phyloP scores from a whole-genome alignment of 2,888 invertebrate genomes.

The Chaitophorus viminalis region DNA sequence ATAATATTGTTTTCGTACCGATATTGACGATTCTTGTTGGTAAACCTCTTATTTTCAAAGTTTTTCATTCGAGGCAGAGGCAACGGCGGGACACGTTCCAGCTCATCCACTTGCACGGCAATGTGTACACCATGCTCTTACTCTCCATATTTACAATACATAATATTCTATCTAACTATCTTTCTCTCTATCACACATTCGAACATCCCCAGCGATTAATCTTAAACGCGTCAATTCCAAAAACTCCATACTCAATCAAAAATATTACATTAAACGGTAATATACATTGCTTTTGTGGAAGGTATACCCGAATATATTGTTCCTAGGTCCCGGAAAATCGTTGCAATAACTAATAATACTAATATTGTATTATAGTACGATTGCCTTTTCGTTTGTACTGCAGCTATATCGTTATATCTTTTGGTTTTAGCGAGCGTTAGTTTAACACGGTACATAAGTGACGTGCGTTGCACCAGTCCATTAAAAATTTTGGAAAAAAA shows the following conservation, averaged over 20 bases:
- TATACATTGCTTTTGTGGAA: no score
- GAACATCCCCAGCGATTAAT: conserved; percentile 12
- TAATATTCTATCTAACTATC: not conserved
- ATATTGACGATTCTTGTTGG: not conserved
- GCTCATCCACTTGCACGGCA: not conserved
- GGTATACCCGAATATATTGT: not conserved
- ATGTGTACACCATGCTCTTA: not conserved
- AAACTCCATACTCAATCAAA: conserved; percentile 28
- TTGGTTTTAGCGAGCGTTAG: no score
- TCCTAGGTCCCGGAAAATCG: not conserved
- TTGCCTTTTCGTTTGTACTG: no score
- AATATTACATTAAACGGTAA: conserved; percentile 10
- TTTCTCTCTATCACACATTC: not conserved
- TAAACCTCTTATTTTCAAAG: conserved; percentile 5
- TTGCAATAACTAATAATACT: not conserved
- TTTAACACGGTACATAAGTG: no score
- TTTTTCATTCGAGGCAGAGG: not conserved
- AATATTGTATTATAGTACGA: no score
- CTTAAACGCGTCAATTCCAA: conserved; percentile 40
- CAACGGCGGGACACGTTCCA: not conserved
- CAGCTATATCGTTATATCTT: no score
- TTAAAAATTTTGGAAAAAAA: no score
- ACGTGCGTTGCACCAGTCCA: no score
- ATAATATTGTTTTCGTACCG: not conserved
- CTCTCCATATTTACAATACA: not conserved